phyloP scores from a whole-genome alignment of 1,140 invertebrate genomes.

The Drosophila lowei region DNA sequence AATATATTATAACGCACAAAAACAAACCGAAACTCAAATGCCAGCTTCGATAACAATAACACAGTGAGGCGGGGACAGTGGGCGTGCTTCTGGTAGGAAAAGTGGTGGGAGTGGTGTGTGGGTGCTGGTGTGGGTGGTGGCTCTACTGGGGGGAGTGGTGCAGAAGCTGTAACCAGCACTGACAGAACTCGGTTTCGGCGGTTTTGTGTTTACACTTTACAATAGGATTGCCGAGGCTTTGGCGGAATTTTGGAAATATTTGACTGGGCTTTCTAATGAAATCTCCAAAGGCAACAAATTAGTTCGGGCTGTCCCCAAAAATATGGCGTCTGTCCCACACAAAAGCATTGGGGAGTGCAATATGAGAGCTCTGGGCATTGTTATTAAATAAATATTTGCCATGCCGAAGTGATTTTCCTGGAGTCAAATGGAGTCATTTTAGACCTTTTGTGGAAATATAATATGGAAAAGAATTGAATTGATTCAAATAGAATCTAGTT shows the following conservation, averaged over 20 bases:
- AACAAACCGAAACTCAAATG: conserved; percentile 78
- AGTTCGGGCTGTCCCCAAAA: conserved; percentile 44
- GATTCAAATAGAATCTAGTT: no score
- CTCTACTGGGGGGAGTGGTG: background rate
- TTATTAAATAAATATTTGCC: conserved; percentile 44
- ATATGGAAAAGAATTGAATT: no score
- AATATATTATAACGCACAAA: conserved; percentile 78
- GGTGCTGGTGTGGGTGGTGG: conserved; percentile 3
- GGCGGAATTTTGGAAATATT: conserved; percentile 52
- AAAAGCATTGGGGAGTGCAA: no score
- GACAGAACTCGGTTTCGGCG: conserved; percentile 75
- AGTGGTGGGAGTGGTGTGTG: background rate
- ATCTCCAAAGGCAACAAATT: conserved; percentile 63
- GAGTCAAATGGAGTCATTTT: background rate
- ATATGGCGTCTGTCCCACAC: conserved; percentile 18
- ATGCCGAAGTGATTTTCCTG: background rate
- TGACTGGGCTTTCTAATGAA: conserved; percentile 44
- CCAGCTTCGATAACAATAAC: conserved; percentile 77
- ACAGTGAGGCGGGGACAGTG: conserved; percentile 28
- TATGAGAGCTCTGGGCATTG: conserved; percentile 18
- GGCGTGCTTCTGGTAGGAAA: background rate
- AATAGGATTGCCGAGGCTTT: conserved; percentile 61
- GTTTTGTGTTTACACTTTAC: conserved; percentile 81
- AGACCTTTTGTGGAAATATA: no score
- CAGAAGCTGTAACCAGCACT: conserved; percentile 48